Percentiles rank a stretch among this genome's conserved stretches.
Conservation (phyloP, 2,797 vertebrate genomes). For the Myotis daubentonii region DNA sequence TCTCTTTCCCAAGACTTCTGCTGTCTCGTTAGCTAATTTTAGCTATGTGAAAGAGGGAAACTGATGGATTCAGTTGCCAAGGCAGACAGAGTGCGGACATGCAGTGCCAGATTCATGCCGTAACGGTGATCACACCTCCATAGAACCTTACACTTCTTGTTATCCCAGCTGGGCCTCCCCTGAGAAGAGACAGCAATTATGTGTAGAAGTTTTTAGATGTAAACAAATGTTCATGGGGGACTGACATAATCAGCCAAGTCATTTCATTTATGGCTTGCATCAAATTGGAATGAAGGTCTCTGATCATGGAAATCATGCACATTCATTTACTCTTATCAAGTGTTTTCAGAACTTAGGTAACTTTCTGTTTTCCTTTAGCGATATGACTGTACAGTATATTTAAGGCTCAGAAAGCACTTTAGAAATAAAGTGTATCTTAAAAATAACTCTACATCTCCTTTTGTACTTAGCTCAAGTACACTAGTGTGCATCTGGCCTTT, state of each 20-base stretch:
- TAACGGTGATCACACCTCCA: constrained; percentile 71
- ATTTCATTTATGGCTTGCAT: constrained; percentile 52
- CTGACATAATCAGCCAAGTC: neutral
- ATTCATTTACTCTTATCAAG: constrained; percentile 66
- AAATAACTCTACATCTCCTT: constrained; percentile 57
- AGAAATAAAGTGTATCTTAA: constrained; percentile 45
- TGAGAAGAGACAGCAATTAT: constrained; percentile 73
- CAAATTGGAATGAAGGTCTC: constrained; percentile 42
- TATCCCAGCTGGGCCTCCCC: constrained; percentile 70
- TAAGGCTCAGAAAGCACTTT: constrained; percentile 48
- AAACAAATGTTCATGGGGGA: constrained; percentile 66
- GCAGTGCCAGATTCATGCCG: constrained; percentile 40
- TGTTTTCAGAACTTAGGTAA: constrained; percentile 38
- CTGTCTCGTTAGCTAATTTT: constrained; percentile 36
- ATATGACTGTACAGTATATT: constrained; percentile 18
- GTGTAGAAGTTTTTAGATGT: constrained; percentile 35
- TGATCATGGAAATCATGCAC: neutral
- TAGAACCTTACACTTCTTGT: constrained; percentile 67
- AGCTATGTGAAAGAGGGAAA: constrained; percentile 44
- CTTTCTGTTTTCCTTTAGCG: constrained; percentile 51
- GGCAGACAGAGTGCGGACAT: constrained; percentile 55
- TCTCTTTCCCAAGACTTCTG: constrained; percentile 25
- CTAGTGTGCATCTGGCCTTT: constrained; percentile 41
- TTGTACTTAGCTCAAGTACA: constrained; percentile 51
- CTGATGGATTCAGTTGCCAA: constrained; percentile 25